Percentiles rank a stretch among this genome's conserved stretches.
phyloP scores from a whole-genome alignment of 2,888 invertebrate species.

The Mylabris sibirica region DNA sequence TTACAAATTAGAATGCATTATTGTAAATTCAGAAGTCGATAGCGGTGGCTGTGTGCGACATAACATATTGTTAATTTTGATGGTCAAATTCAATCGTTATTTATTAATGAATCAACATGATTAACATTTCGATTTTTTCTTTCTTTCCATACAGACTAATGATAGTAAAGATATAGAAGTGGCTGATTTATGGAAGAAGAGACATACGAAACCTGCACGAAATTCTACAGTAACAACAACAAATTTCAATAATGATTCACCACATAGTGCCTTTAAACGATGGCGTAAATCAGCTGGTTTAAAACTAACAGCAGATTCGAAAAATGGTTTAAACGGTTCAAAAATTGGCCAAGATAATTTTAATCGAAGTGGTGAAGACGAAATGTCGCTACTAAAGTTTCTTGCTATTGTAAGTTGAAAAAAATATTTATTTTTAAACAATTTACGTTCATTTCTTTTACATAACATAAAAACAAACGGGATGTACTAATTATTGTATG shows the following conservation, averaged over 20 bases:
- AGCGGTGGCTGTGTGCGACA: background rate
- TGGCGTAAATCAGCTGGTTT: slow-evolving; percentile 53
- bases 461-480: too few species aligned
- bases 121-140: background rate
- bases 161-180: slow-evolving; percentile 57
- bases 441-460: too few species aligned
- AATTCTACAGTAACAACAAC: background rate
- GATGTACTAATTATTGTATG: background rate
- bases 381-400: slow-evolving; percentile 72
- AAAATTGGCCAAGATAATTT: slow-evolving; percentile 31
- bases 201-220: slow-evolving; percentile 49
- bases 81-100: background rate
- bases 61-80: background rate
- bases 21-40: slow-evolving; percentile 20
- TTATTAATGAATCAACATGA: background rate
- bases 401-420: slow-evolving; percentile 78
- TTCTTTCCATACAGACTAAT: slow-evolving; percentile 57
- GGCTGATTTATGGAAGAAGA: slow-evolving; percentile 57
- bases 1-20: background rate
- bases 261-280: slow-evolving; percentile 57
- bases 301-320: slow-evolving; percentile 43
- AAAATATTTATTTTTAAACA: background rate
- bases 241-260: slow-evolving; percentile 44
- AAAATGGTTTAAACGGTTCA: slow-evolving; percentile 43
- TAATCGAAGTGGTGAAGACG: slow-evolving; percentile 54